Evolutionary conservation across 2,888 invertebrate genomes (phyloP), one percentile per base, ranked within the genome.

Genomic region (Liposcelis brunnea): DNA sequence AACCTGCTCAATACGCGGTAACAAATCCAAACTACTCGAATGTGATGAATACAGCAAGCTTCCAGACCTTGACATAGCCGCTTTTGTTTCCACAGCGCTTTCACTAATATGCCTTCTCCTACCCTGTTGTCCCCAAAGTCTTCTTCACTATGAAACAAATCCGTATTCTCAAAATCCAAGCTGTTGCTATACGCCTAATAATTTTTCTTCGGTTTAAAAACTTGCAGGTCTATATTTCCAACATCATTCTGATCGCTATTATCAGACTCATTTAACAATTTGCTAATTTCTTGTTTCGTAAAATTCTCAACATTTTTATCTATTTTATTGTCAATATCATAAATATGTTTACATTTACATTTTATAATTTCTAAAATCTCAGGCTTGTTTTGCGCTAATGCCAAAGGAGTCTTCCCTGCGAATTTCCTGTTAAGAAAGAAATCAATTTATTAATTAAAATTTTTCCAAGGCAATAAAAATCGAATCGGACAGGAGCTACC

Each of bases 381-480:
- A 12, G 47, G 47, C 16, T 47, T n/a, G 16, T 26, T 31, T 18
- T 49, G 45, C 16, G 44, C 44, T 34, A 49, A 42, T 18, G 47
- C 49, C 19, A 47, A 31, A 10, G 47, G 45, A 10, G 43, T 47
- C 52, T 61, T 62, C 5, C 59, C 59, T 19, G 60, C 53, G 43
- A 62, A 62, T 18, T 59, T 61, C 49, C 62, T 62, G 48, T 10
- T 43, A 47, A 34, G 36, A 35, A n/a, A 2, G 2, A 34, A 8
- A n/a, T 2, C 31, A 34, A 31, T 10, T 19, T n/a, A 8, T 42
- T 19, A 42, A 40, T n/a, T n/a, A n/a, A n/a, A n/a, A n/a, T n/a
- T n/a, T n/a, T n/a, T n/a, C n/a, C n/a, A n/a, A n/a, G n/a, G n/a
- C n/a, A n/a, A n/a, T n/a, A n/a, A n/a, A n/a, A n/a, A n/a, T n/a